Evolutionary conservation across 2,888 invertebrate genomes (phyloP).

Genomic region (Diaperis boleti): DNA sequence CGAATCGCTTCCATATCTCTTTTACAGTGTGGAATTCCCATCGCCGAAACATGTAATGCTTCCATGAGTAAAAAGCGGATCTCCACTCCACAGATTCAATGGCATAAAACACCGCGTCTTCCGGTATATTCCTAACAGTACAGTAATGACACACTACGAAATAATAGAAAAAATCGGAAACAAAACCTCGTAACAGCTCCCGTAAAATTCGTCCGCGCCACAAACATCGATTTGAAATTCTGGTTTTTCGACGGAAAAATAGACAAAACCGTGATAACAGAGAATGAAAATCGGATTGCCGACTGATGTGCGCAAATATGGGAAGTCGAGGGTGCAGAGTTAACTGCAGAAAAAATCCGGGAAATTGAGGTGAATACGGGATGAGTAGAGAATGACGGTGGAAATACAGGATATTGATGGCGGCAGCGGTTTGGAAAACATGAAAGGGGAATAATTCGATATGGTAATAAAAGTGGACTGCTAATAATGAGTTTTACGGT

Average conservation of each 20-base stretch:
- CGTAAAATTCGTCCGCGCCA: background rate
- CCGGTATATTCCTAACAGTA: slow-evolving; percentile 39
- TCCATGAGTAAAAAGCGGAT: slow-evolving; percentile 41
- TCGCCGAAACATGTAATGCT: slow-evolving; percentile 23
- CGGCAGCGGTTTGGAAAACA: background rate
- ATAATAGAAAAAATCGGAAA: slow-evolving; percentile 7
- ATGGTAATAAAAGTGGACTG: background rate
- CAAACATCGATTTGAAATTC: slow-evolving; percentile 1
- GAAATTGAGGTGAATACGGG: background rate
- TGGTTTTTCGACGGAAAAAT: background rate
- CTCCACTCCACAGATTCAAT: slow-evolving; percentile 39
- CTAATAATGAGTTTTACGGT: background rate
- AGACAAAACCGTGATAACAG: slow-evolving; percentile 1
- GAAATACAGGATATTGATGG: slow-evolving; percentile 14
- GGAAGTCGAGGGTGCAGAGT: slow-evolving; percentile 4
- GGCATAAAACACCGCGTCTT: slow-evolving; percentile 40
- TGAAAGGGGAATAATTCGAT: background rate
- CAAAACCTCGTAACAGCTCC: background rate
- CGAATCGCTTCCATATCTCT: too few relatives aligned
- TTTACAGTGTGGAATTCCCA: slow-evolving; percentile 7
- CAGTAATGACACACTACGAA: slow-evolving; percentile 34
- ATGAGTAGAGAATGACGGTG: background rate
- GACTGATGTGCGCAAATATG: slow-evolving; percentile 13
- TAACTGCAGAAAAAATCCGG: slow-evolving; percentile 3
- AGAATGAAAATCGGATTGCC: slow-evolving; percentile 7